phyloP scores from a whole-genome alignment of 2,113 vertebrate genomes.

The Rhineura floridana region DNA sequence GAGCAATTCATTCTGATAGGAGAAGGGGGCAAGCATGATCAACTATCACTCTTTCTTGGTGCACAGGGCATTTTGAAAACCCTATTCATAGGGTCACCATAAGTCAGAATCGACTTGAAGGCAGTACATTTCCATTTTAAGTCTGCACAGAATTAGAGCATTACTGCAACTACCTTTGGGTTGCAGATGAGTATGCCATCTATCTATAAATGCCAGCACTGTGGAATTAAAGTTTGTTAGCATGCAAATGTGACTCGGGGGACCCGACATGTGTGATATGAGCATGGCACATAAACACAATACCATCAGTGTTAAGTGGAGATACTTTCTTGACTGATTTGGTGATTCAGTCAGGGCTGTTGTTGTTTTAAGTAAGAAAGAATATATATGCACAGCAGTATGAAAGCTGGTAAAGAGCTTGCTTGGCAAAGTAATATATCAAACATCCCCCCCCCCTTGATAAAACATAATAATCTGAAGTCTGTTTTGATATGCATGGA shows the following conservation, averaged over 20 bases:
- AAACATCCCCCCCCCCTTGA: not conserved
- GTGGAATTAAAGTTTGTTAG: not conserved
- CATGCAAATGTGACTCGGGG: slow-evolving; percentile 7
- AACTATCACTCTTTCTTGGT: not conserved
- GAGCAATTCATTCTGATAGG: slow-evolving; percentile 25
- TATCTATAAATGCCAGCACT: not conserved
- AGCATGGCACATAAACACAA: not conserved
- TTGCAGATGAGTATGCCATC: not conserved
- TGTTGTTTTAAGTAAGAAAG: too few relatives aligned
- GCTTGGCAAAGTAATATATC: not conserved
- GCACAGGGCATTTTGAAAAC: not conserved
- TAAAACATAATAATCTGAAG: not conserved
- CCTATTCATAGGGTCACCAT: too few relatives aligned
- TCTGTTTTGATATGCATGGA: not conserved
- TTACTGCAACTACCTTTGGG: not conserved
- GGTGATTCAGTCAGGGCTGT: not conserved
- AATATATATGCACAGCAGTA: not conserved
- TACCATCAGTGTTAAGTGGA: not conserved
- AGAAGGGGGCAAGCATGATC: slow-evolving; percentile 11
- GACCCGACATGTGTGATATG: not conserved
- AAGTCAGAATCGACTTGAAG: too few relatives aligned
- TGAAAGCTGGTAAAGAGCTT: not conserved
- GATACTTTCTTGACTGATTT: slow-evolving; percentile 2
- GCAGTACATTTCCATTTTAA: too few relatives aligned
- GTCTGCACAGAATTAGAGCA: not conserved